phyloP scores from a whole-genome alignment of 2,113 vertebrate genomes.

The Pygoscelis antarcticus region DNA sequence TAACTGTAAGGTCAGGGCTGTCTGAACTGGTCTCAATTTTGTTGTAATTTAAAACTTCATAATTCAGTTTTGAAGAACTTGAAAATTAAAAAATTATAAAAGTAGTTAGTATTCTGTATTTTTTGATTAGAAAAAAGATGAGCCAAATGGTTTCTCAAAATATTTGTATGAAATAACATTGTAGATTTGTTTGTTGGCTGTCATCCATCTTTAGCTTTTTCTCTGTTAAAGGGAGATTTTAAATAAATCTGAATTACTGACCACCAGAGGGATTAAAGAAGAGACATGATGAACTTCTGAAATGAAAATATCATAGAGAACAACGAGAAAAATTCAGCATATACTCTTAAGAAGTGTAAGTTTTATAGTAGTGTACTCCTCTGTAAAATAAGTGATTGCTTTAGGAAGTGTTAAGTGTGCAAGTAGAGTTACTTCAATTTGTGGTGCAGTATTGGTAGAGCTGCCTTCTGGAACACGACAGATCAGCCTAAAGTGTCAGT shows the following conservation, averaged over 20 bases:
- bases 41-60: conserved; percentile 22
- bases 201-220: background rate
- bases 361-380: background rate
- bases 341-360: background rate
- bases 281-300: background rate
- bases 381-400: background rate
- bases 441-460: background rate
- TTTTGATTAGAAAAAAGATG: background rate
- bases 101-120: background rate
- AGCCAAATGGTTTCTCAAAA: background rate
- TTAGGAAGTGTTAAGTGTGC: background rate
- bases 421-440: background rate
- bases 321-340: background rate
- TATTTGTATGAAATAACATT: background rate
- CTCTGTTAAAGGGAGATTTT: background rate
- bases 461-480: background rate
- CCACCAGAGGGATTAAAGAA: background rate
- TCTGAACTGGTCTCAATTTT: conserved; percentile 6
- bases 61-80: conserved; percentile 45
- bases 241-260: background rate
- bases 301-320: background rate
- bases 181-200: background rate
- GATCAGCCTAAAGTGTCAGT: background rate
- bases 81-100: background rate
- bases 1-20: background rate